Base-by-base conservation (phyloP, 2,888 invertebrate genomes). In the Exocentrus adspersus region DNA sequence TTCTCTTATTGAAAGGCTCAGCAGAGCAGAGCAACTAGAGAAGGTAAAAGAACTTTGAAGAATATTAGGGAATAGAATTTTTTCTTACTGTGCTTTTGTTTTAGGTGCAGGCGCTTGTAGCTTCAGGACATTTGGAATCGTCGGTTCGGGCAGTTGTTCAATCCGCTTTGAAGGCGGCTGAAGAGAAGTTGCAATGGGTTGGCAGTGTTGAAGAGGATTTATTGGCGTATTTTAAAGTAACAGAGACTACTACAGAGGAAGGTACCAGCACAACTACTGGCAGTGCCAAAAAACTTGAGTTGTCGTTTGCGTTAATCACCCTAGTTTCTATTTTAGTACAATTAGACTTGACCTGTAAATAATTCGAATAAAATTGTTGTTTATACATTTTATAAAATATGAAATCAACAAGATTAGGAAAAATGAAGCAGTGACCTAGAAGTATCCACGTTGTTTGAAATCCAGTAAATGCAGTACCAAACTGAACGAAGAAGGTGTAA, bases 11-110 rank as follows among this genome's bases (percentile, higher is more conserved):
- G 48, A 32, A 19, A 45, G 62, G 21, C 60, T 70, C 3, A 64
- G 48, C 30, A 60, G 24, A 6, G 56, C 62, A 41, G 62, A 65
- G 7, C 70, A 71, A 41, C 20, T 71, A 42, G 24, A 56, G 19
- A 37, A 59, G 54, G 70, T 70, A 52, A 59, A n/a, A n/a, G n/a
- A n/a, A n/a, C n/a, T n/a, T n/a, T n/a, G n/a, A n/a, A n/a, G n/a
- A n/a, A n/a, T n/a, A n/a, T n/a, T n/a, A n/a, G n/a, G n/a, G n/a
- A n/a, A n/a, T n/a, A n/a, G n/a, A 14, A 12, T 54, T 17, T 21
- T 54, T 19, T 57, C 17, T 19, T 37, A n/a, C n/a, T n/a, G n/a
- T n/a, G n/a, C n/a, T 12, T 43, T 16, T n/a, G 16, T 50, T 50
- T 30, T 14, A 62, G 58, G n/a, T 63, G 37, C 48, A 65, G 17